Evolutionary conservation across 2,113 vertebrate species (phyloP).

Genomic region (Carettochelys insculpta): DNA sequence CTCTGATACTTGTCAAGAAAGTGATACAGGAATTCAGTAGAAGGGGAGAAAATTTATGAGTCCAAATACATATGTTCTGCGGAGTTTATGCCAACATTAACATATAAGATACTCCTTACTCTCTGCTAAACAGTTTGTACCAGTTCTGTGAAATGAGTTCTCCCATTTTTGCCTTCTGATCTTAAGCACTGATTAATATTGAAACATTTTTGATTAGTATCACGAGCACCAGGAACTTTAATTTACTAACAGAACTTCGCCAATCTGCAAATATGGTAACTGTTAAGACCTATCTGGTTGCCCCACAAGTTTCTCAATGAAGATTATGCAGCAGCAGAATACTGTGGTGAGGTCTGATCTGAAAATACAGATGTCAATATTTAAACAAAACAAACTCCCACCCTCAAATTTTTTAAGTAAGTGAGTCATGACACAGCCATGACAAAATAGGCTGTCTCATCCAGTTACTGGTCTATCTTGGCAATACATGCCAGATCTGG

Average conservation of each 20-base stretch:
- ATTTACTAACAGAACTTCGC: background rate
- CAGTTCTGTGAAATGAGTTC: background rate
- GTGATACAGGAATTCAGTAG: background rate
- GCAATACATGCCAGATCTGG: slow-evolving; percentile 28
- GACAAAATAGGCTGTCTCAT: background rate
- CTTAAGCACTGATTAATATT: background rate
- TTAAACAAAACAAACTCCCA: background rate
- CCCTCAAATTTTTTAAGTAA: background rate
- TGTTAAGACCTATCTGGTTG: background rate
- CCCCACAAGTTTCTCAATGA: background rate
- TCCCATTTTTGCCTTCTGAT: background rate
- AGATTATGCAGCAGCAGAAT: background rate
- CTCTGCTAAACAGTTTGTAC: background rate
- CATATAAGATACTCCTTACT: background rate
- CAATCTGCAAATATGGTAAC: background rate
- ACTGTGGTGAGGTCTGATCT: background rate
- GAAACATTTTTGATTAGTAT: background rate
- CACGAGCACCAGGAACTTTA: background rate
- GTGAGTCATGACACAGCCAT: background rate
- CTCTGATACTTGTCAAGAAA: too few relatives aligned
- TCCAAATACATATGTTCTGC: background rate
- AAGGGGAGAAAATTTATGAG: background rate
- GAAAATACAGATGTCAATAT: background rate
- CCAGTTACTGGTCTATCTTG: background rate
- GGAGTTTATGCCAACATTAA: background rate